phyloP scores from a whole-genome alignment of 2,113 vertebrate species.

The Eretmochelys imbricata region DNA sequence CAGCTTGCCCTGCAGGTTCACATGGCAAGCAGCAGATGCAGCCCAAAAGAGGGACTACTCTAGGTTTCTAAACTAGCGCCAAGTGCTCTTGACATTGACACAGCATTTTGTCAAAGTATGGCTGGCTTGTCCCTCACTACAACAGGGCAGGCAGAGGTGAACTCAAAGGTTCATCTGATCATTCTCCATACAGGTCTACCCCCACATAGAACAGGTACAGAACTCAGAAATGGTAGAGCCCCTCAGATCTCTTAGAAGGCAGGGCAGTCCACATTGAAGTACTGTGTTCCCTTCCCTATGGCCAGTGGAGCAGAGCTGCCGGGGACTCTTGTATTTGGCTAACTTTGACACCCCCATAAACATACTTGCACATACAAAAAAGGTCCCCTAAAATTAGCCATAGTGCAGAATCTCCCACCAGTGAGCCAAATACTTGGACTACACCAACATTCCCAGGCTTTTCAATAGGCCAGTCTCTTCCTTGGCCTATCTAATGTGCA shows the following conservation, averaged over 20 bases:
- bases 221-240: background rate
- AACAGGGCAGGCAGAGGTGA: background rate
- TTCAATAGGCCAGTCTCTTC: background rate
- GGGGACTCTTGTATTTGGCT: accelerated
- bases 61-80: background rate
- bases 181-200: background rate
- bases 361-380: background rate
- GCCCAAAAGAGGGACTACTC: constrained; percentile 1
- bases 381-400: accelerated
- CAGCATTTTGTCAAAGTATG: background rate
- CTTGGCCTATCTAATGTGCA: background rate
- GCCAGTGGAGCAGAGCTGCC: background rate
- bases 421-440: accelerated
- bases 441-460: background rate
- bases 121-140: background rate
- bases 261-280: background rate
- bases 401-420: background rate
- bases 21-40: background rate
- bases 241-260: background rate
- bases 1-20: background rate
- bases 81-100: background rate
- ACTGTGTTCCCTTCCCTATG: accelerated
- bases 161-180: background rate
- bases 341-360: background rate
- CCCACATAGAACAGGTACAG: accelerated